A percentile compares a stretch with the other conserved stretches of the same genome.
phyloP scores from a whole-genome alignment of 2,113 vertebrate species.

The Poicephalus gulielmi region DNA sequence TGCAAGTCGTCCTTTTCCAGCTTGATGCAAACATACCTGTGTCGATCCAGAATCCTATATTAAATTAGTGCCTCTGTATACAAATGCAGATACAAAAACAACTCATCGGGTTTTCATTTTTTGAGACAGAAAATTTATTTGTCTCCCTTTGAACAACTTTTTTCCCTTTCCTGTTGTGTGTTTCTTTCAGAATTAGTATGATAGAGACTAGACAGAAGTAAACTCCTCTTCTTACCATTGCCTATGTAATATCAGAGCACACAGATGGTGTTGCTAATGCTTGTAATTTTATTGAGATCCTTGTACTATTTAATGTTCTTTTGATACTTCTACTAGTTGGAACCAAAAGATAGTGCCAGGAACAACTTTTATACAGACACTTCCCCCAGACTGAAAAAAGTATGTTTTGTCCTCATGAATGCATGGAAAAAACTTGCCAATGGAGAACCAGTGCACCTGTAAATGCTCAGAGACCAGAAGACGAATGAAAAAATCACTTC shows the following conservation, averaged over 20 bases:
- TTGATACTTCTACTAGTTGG: not conserved
- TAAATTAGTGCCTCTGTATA: not conserved
- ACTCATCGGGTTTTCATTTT: not conserved
- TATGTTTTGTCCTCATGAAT: not conserved
- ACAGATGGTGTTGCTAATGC: not conserved
- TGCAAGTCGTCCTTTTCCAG: not conserved
- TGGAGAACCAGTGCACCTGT: slow-evolving; percentile 7
- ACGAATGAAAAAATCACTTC: slow-evolving; percentile 11
- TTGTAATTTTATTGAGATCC: not conserved
- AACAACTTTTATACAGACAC: not conserved
- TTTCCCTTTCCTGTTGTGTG: accelerated
- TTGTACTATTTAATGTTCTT: not conserved
- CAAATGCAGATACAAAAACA: not conserved
- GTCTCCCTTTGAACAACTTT: not conserved
- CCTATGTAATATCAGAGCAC: not conserved
- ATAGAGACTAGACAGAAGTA: not conserved
- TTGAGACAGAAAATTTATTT: not conserved
- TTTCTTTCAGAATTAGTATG: not conserved
- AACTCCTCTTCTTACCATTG: not conserved
- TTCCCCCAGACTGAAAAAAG: not conserved
- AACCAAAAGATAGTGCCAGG: not conserved
- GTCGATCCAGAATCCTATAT: not conserved
- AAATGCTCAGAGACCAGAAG: slow-evolving; percentile 4
- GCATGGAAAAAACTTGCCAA: slow-evolving; percentile 21
- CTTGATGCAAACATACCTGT: not conserved